Evolutionary conservation across 2,888 invertebrate genomes (phyloP).

Genomic region (Chydorus sphaericus): DNA sequence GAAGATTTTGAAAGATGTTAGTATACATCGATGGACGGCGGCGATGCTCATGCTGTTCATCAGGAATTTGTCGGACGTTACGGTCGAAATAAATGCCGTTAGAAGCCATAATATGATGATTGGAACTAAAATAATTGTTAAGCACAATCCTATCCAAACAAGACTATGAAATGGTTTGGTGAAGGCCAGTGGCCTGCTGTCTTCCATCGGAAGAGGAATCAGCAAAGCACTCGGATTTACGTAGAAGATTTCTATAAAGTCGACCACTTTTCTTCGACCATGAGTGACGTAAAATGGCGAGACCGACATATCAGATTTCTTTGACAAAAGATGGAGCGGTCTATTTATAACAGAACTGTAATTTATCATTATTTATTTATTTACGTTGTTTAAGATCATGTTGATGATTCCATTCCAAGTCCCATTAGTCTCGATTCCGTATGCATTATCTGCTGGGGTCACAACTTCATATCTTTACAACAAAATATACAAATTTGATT

Average conservation of each 20-base stretch:
- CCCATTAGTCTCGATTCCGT: slow-evolving; percentile 5
- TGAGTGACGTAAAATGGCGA: slow-evolving; percentile 12
- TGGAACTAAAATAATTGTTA: neutral
- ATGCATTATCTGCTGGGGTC: neutral
- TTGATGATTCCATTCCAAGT: slow-evolving; percentile 11
- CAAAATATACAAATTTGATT: too few relatives aligned
- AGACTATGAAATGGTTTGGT: slow-evolving; percentile 11
- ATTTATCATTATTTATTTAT: neutral
- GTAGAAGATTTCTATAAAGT: slow-evolving; percentile 14
- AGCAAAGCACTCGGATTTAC: slow-evolving; percentile 13
- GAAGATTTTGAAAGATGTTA: neutral
- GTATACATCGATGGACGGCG: too few relatives aligned
- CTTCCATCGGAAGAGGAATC: slow-evolving; percentile 13
- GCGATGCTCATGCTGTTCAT: too few relatives aligned
- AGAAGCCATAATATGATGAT: neutral
- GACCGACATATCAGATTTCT: slow-evolving; percentile 13
- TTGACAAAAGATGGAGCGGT: too few relatives aligned
- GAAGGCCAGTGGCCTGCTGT: too few relatives aligned
- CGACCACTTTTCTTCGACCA: slow-evolving; percentile 8
- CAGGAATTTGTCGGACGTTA: too few relatives aligned
- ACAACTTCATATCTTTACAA: neutral
- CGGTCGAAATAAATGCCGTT: too few relatives aligned
- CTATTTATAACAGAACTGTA: too few relatives aligned
- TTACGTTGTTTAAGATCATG: slow-evolving; percentile 7
- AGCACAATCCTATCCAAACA: neutral